Evolutionary conservation across 2,797 vertebrate species (phyloP), one percentile per base, ranked within the genome.

Genomic region (Clarias laeviceps): DNA sequence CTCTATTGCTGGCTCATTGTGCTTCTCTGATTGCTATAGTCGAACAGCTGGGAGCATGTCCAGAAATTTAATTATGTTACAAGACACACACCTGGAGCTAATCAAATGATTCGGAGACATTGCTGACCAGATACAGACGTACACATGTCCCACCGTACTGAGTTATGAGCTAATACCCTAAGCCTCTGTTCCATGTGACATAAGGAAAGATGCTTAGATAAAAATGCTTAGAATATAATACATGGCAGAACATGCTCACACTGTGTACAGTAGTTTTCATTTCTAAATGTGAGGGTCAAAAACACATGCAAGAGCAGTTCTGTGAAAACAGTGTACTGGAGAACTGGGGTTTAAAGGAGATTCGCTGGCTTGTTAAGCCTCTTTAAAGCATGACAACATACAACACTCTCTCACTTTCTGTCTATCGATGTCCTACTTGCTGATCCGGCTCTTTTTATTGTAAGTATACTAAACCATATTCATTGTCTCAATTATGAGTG

Each of bases 11-110:
- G 24, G 77, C 82, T 85, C 62, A 66, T 85, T 87, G 86, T 87
- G 81, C 9, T 89, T 88, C 62, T 85, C 64, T 88, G 90, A 91
- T 88, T 73, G 76, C 88, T 83, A 80, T 29, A 65, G 24, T 83
- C 59, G 88, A 34, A 92, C 92, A 93, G 92, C 93, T 93, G 91
- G 87, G 90, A 93, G 90, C 88, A 89, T 86, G 91, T 93, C 85
- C 88, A 92, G 85, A 91, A 89, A 81, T 91, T 85, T 90, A 84
- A 90, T 89, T 90, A 87, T 87, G 89, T 91, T 84, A 84, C 80
- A 82, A 84, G 85, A 86, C 76, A 69, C 45, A 87, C 86, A 90
- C 85, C 89, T 88, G 88, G 81, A 87, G 85, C 62, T 79, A 82
- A 90, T 89, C 85, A 88, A 84, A 88, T 37, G 40, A 69, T 70